These are phyloP conservation scores for Scelioninae gen. 1 DNA, from an alignment of 2,888 invertebrate species.

Conservation along the genomic window DNA sequence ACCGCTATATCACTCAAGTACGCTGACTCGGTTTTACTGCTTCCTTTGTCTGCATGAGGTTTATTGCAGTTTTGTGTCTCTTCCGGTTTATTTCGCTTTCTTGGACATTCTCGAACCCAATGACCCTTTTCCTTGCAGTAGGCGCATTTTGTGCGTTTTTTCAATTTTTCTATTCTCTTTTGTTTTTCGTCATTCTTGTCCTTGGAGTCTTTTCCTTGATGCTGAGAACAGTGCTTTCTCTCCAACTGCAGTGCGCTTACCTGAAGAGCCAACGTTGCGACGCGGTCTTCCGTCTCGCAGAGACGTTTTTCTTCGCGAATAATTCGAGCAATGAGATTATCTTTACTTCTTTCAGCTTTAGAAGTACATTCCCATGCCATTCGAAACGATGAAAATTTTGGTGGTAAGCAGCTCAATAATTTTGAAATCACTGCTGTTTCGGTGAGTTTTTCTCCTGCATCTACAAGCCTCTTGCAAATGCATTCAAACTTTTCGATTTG, in stretches of 20 bases:
- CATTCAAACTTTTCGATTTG: conserved; percentile 22
- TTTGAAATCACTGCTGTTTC: not conserved
- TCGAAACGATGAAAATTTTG: conserved; percentile 19
- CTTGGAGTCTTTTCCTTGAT: not conserved
- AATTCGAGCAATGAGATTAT: conserved; percentile 33
- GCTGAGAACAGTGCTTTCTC: not conserved
- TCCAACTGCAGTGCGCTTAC: conserved; percentile 11
- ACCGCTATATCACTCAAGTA: conserved; percentile 20
- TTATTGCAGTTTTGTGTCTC: conserved; percentile 10
- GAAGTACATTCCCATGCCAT: conserved; percentile 59
- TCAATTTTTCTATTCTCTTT: not conserved
- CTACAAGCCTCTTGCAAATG: conserved; percentile 41
- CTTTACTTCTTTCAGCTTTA: not conserved
- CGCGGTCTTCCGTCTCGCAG: conserved; percentile 9
- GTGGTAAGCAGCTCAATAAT: conserved; percentile 4
- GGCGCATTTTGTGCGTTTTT: conserved; percentile 11
- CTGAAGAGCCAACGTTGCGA: conserved; percentile 25
- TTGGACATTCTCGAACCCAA: conserved; percentile 40
- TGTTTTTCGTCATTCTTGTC: not conserved
- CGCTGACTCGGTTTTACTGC: conserved; percentile 1
- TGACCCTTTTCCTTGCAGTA: conserved; percentile 32
- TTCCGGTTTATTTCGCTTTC: not conserved
- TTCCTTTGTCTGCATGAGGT: not conserved
- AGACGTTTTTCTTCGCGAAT: conserved; percentile 41
- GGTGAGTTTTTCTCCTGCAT: conserved; percentile 20